Evolutionary conservation across 2,113 vertebrate species (phyloP), one percentile per base, ranked within the genome.

Genomic region (Pantherophis guttatus): DNA sequence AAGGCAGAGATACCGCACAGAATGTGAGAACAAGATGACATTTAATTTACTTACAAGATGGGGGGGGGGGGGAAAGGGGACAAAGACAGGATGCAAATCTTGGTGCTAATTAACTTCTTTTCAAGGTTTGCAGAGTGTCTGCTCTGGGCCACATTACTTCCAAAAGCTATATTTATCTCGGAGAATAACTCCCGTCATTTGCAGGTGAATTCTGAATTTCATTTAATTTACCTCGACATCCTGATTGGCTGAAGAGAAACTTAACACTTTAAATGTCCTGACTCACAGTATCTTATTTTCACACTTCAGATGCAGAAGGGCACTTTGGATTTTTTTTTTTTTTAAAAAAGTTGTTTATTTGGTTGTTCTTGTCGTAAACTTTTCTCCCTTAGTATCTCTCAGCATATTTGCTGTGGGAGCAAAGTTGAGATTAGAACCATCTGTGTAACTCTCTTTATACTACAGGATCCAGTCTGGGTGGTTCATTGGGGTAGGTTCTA

Each of bases 61-160:
- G 11, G 5, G 12, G 13, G 0, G 4, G 1, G 5, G 48, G 0
- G n/a, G 19, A 5, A 5, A 6, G 0, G n/a, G 19, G 23, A 26
- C 19, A 44, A 39, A 15, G 15, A 75, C 2, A 7, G 85, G 54
- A 33, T n/a, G 39, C 75, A 59, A 92, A 50, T n/a, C 13, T 10
- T 59, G 23, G 58, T 62, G 86, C 26, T 65, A 92, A 92, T 92
- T 65, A 33, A n/a, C 23, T 65, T 65, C 29, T 87, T 91, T 86
- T 58, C 75, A 11, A 50, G 23, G 19, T 92, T 88, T 88, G 11
- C 11, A 33, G 81, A 52, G 17, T 12, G 12, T 29, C 86, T 92
- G 26, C 19, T 23, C 13, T 44, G 24, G 44, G 58, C 48, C 8
- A 19, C 54, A 4, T 26, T 44, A 57, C 58, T 55, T 85, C 55